Evolutionary conservation across 2,797 vertebrate genomes (phyloP), one percentile per base, ranked within the genome.

Genomic region (Tolypeutes matacus): DNA sequence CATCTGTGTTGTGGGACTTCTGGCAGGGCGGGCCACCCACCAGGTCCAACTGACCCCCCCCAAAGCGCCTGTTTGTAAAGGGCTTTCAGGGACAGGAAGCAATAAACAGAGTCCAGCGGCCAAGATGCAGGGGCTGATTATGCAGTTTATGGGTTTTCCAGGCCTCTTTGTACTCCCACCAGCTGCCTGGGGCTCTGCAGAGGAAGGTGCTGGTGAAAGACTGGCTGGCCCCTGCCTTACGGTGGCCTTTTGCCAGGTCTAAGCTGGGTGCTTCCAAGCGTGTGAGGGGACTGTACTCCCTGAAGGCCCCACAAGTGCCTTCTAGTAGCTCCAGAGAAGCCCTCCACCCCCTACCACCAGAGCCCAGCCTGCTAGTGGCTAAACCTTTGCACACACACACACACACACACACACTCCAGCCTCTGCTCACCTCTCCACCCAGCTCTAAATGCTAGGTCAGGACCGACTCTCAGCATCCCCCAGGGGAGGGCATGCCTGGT

Each of bases 61-160:
- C 88, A 89, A 89, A 89, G 94, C 18, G 0, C 4, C 87, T 97
- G 96, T 96, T 96, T 96, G 95, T 76, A 95, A 96, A 97, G 93
- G 96, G 95, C 91, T 96, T 97, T 95, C 36, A 6, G 97, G 96
- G 96, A 97, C 97, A 97, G 97, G 96, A 97, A 97, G 96, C 96
- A 97, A 97, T 97, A 97, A 97, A 96, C 95, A 97, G 92, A 96
- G 95, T 92, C 93, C 91, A 92, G 95, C 82, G 0, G 94, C 96
- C 96, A 96, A 96, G 97, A 96, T 31, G 83, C 90, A 93, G 95
- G 62, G 94, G 93, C 93, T 96, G 96, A 97, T 96, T 94, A 73
- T 90, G 93, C 94, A 83, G 90, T 94, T 93, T 95, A 92, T 94
- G 92, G 94, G 75, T 96, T 96, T 94, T 96, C 97, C 95, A 97